Conservation (phyloP, 1,140 invertebrate genomes). For the Zaprionus davidi region DNA sequence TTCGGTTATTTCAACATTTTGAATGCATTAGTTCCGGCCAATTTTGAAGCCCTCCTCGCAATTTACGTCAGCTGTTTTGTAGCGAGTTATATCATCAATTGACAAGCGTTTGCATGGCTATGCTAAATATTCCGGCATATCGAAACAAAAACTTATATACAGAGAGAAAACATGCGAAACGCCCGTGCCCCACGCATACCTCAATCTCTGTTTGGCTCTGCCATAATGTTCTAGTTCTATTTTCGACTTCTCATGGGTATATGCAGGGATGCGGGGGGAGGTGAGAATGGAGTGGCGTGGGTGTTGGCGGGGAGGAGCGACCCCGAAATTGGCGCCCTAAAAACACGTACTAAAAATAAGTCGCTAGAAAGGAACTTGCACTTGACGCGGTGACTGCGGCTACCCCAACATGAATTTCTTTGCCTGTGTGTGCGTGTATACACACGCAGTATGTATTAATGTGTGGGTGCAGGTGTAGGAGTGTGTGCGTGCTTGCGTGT, state of each 20-base stretch:
- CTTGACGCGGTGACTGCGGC: constrained; percentile 61
- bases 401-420: constrained; percentile 73
- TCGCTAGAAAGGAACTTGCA: constrained; percentile 60
- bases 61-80: constrained; percentile 67
- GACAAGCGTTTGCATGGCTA: constrained; percentile 49
- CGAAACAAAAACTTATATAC: background rate
- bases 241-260: background rate
- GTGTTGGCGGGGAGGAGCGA: background rate
- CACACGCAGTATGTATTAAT: constrained; percentile 40
- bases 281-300: background rate
- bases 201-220: background rate
- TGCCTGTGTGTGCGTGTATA: constrained; percentile 33
- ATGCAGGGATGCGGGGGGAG: background rate
- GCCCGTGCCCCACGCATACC: constrained; percentile 48
- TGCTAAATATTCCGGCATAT: constrained; percentile 7
- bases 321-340: constrained; percentile 45
- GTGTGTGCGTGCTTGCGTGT: constrained; percentile 49
- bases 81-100: constrained; percentile 69
- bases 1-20: background rate
- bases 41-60: background rate
- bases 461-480: constrained; percentile 32
- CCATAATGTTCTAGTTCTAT: constrained; percentile 44
- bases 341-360: constrained; percentile 50
- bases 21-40: constrained; percentile 15
- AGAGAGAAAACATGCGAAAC: constrained; percentile 25